Evolutionary conservation across 2,888 invertebrate genomes (phyloP), one percentile per base, ranked within the genome.

Genomic region (Amphipoea lucens): DNA sequence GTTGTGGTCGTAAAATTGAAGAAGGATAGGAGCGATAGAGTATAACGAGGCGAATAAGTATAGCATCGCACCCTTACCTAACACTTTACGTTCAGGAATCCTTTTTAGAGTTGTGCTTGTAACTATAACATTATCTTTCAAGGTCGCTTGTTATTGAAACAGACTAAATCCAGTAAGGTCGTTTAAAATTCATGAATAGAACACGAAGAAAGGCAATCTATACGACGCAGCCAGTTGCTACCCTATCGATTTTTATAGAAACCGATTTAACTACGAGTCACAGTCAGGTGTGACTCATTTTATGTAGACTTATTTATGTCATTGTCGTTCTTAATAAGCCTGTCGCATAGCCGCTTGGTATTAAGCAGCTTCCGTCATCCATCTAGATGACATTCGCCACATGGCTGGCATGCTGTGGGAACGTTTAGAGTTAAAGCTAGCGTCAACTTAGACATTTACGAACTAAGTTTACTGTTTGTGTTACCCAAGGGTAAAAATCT

Each of bases 251-350:
- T 76, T 68, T 76, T 54, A 83, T 69, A 65, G 48, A 42, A 51
- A 51, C 63, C n/a, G 40, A 81, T 48, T 65, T 20, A 7, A 48
- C 62, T 51, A 42, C 68, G n/a, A 42, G 40, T 23, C 71, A 54
- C 54, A 40, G 57, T 51, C 65, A 74, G 65, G 29, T 81, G 51
- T 84, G 75, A 84, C 67, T 82, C 83, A 86, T 76, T 23, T 7
- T 20, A 54, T 9, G 51, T 63, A 76, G 54, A 71, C 66, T 48
- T 78, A 72, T 78, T 62, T 76, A 71, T 78, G 74, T 87, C 72
- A 85, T 73, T 68, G 76, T 42, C 45, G 75, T 70, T 79, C 40
- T 62, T 74, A 68, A 62, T 57, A 74, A 78, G 40, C 68, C 23
- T 74, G 68, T 79, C 51, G 40, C 40, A 45, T 62, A 68, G 54